A percentile compares a stretch with the other conserved stretches of the same genome.
Evolutionary conservation across 2,888 invertebrate genomes (phyloP).

Genomic region (Harmothoe impar): DNA sequence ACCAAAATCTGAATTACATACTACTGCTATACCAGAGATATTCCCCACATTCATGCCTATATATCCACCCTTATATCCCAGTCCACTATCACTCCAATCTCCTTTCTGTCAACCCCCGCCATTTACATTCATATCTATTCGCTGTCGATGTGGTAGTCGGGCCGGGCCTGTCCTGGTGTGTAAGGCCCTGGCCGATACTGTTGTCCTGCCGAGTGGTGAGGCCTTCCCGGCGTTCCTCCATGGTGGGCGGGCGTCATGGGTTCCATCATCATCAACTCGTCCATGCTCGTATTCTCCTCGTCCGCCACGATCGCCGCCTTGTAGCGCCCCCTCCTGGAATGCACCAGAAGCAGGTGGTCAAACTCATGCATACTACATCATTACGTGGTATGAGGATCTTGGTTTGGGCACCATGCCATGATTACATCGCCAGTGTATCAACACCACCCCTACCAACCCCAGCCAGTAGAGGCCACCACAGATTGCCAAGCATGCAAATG

Average conservation of each 20-base stretch:
- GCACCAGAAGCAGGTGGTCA: background rate
- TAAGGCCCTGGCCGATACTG: conserved; percentile 19
- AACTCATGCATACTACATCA: background rate
- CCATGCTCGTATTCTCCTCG: conserved; percentile 58
- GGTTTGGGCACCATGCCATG: background rate
- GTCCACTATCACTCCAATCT: no score
- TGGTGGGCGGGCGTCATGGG: conserved; percentile 47
- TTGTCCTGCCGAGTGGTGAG: background rate
- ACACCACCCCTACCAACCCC: background rate
- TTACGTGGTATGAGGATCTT: background rate
- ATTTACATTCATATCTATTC: background rate
- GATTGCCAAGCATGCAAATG: background rate
- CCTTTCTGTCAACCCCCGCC: no score
- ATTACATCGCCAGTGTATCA: background rate
- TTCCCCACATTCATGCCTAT: background rate
- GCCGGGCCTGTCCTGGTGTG: conserved; percentile 1
- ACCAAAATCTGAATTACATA: no score
- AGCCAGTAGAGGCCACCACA: background rate
- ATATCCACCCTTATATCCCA: background rate
- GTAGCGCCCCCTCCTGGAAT: conserved; percentile 55
- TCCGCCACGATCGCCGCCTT: conserved; percentile 50
- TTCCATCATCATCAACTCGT: conserved; percentile 58
- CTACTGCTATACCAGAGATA: no score
- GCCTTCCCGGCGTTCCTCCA: conserved; percentile 33
- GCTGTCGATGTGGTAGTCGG: conserved; percentile 57